Conservation (phyloP, 2,888 invertebrate genomes). For the Sympetrum striolatum region DNA sequence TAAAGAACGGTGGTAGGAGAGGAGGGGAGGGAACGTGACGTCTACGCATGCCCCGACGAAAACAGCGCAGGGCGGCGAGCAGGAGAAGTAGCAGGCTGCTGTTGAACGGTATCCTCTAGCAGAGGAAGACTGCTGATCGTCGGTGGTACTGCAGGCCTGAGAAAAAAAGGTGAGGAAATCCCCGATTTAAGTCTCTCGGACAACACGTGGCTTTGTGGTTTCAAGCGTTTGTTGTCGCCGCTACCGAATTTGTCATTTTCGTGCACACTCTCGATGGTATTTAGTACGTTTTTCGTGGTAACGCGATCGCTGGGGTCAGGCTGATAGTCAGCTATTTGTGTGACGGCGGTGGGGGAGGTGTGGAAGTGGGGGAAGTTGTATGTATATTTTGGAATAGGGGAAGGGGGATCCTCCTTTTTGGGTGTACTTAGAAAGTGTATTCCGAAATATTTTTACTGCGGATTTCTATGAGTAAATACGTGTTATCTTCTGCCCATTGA, state of each 20-base stretch:
- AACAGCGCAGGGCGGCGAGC: conserved; percentile 24
- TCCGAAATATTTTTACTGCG: neutral
- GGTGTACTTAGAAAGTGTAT: neutral
- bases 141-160: conserved; percentile 30
- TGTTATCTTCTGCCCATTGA: neutral
- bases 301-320: conserved; percentile 23
- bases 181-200: neutral
- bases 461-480: neutral
- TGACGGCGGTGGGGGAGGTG: neutral
- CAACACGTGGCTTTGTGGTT: neutral
- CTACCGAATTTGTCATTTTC: neutral
- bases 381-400: conserved; percentile 21
- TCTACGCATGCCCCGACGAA: conserved; percentile 42
- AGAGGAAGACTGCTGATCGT: conserved; percentile 33
- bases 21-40: conserved; percentile 32
- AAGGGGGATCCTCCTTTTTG: conserved; percentile 16
- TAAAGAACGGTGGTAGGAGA: conserved; percentile 2
- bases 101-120: conserved; percentile 33
- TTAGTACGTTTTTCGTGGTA: conserved; percentile 7
- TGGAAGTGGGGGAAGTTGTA: conserved; percentile 3
- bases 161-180: conserved; percentile 16
- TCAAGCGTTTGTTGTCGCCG: neutral
- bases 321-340: conserved; percentile 33
- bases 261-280: neutral
- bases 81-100: conserved; percentile 40